phyloP scores from a whole-genome alignment of 2,888 invertebrate species.

The Sinopyrophorus schimmeli region DNA sequence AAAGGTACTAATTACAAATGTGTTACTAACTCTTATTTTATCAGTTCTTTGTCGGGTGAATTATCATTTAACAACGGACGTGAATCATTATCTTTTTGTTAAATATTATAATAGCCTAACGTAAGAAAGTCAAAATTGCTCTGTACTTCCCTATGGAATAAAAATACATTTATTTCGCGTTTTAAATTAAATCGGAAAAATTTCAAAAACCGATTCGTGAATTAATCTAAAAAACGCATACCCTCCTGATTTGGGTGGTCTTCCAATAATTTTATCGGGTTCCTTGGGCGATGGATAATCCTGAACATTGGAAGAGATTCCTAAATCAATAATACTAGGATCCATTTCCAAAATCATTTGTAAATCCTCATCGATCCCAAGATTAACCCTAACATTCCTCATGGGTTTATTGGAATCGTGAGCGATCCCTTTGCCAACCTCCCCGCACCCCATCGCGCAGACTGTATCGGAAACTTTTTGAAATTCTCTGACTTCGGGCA shows the following conservation, averaged over 20 bases:
- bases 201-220: too few relatives aligned
- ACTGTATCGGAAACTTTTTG: slow-evolving; percentile 24
- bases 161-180: too few relatives aligned
- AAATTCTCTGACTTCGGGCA: slow-evolving; percentile 27
- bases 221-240: too few relatives aligned
- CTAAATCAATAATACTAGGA: slow-evolving; percentile 62
- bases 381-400: slow-evolving; percentile 50
- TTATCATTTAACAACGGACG: too few relatives aligned
- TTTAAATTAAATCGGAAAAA: too few relatives aligned
- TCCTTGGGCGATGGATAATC: slow-evolving; percentile 23
- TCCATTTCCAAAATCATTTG: slow-evolving; percentile 66
- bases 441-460: slow-evolving; percentile 13
- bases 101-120: too few relatives aligned
- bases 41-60: too few relatives aligned
- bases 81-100: too few relatives aligned
- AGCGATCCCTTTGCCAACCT: slow-evolving; percentile 4
- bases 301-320: slow-evolving; percentile 32
- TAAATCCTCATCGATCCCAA: slow-evolving; percentile 64
- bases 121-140: too few relatives aligned
- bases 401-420: slow-evolving; percentile 16
- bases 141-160: too few relatives aligned
- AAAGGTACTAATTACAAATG: too few relatives aligned
- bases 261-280: slow-evolving; percentile 30
- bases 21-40: too few relatives aligned
- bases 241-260: slow-evolving; percentile 37